Evolutionary conservation across 2,113 vertebrate genomes (phyloP).

Genomic region (Columba livia): DNA sequence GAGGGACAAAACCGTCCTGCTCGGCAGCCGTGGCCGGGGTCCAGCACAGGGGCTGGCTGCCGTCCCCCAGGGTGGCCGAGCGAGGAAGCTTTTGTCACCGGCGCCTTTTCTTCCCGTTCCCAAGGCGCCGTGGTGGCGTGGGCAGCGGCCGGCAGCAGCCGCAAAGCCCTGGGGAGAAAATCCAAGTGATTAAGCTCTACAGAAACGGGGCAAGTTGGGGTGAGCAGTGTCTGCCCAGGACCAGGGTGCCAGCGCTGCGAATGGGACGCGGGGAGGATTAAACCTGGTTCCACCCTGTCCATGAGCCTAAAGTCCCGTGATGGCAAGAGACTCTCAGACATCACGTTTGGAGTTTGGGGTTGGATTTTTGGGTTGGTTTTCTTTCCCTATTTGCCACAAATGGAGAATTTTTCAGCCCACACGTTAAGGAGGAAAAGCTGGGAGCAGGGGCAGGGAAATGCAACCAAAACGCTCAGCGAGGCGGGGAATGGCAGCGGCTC

Average conservation of each 20-base stretch:
- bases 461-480: not conserved
- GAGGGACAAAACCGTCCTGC: not conserved
- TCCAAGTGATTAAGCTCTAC: not conserved
- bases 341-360: not conserved
- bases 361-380: not conserved
- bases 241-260: rapidly evolving
- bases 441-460: not conserved
- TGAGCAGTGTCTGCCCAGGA: not conserved
- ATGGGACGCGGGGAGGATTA: not conserved
- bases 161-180: rapidly evolving
- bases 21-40: not conserved
- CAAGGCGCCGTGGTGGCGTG: not conserved
- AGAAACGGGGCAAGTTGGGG: not conserved
- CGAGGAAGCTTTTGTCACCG: not conserved
- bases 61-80: not conserved
- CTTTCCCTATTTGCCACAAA: not conserved
- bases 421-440: not conserved
- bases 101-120: not conserved
- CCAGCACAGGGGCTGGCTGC: not conserved
- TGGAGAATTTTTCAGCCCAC: not conserved
- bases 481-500: not conserved
- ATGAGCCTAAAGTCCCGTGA: rapidly evolving
- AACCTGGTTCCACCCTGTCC: not conserved
- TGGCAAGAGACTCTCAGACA: rapidly evolving
- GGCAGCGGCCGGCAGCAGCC: not conserved